Evolutionary conservation across 2,797 vertebrate genomes (phyloP).

Genomic region (Spatula versicolor): DNA sequence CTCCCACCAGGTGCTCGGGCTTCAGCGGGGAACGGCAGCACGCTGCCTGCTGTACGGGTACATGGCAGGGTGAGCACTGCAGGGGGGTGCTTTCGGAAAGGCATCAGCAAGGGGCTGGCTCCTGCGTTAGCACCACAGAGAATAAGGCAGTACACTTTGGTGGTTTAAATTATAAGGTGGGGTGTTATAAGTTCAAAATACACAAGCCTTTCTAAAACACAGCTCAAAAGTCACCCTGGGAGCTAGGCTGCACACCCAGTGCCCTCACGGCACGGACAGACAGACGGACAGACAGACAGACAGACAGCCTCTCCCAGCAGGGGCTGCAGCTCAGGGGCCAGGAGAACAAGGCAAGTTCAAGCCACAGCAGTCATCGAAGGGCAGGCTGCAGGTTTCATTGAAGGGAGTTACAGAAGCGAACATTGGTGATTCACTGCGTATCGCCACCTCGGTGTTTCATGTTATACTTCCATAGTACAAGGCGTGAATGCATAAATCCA

Average conservation of each 20-base stretch:
- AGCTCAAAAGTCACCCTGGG: fast-evolving
- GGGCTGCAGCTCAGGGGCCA: not conserved
- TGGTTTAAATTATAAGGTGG: too few relatives aligned
- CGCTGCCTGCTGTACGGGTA: not conserved
- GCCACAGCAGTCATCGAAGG: not conserved
- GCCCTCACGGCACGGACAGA: fast-evolving
- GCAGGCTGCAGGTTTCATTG: too few relatives aligned
- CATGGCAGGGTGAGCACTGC: fast-evolving
- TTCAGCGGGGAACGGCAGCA: not conserved
- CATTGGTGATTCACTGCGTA: not conserved
- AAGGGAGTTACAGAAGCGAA: not conserved
- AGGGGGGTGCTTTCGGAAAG: not conserved
- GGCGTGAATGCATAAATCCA: not conserved
- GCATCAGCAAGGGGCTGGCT: too few relatives aligned
- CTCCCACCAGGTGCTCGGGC: too few relatives aligned
- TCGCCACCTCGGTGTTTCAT: not conserved
- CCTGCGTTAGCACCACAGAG: too few relatives aligned
- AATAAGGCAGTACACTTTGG: too few relatives aligned
- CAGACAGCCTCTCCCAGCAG: not conserved
- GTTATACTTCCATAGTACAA: not conserved
- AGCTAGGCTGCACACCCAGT: fast-evolving
- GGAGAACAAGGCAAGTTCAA: not conserved
- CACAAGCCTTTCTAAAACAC: too few relatives aligned
- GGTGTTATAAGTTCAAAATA: too few relatives aligned
- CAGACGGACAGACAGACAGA: fast-evolving